Base-by-base conservation (phyloP, 2,888 invertebrate genomes). In the Poecilus cupreus region DNA sequence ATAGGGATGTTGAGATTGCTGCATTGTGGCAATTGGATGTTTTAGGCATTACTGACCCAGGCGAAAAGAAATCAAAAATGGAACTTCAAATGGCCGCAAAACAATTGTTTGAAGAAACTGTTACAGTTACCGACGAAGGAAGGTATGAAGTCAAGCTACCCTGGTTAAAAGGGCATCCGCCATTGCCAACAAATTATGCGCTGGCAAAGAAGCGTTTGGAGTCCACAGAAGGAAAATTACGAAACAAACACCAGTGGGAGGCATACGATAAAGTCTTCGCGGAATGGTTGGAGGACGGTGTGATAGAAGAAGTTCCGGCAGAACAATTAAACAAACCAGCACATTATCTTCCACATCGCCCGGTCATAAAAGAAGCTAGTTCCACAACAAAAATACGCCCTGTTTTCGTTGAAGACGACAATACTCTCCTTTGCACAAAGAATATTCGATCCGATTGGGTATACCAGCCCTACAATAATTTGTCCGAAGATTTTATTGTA, bases 131-230 rank as follows among this genome's bases (percentile, higher is more conserved):
- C 37, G 51, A n/a, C n/a, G n/a, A n/a, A n/a, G n/a, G n/a, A n/a
- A n/a, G n/a, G n/a, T n/a, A n/a, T n/a, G n/a, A n/a, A 76, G 86
- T 88, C 1, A 49, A 79, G 18, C 82, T 88, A 10, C 87, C 88
- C 6, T 87, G 87, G 86, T 83, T 85, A 16, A 85, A 86, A 16
- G 85, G 84, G 57, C 86, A 87, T 81, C 85, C 86, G 0, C 85
- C 84, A 3, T 60, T 88, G 0, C 79, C 84, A 13, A 70, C 68
- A 51, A 86, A 87, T 82, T 85, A 83, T n/a, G n/a, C n/a, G n/a
- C n/a, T n/a, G n/a, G n/a, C n/a, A n/a, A n/a, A n/a, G n/a, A n/a
- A n/a, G n/a, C 83, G 86, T 64, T 80, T 87, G n/a, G 54, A 84
- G 18, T 80, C 74, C 10, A 84, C 83, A 0, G 54, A 84, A 1